Conservation (phyloP, 2,797 vertebrate species). For the Argyrosomus regius region DNA sequence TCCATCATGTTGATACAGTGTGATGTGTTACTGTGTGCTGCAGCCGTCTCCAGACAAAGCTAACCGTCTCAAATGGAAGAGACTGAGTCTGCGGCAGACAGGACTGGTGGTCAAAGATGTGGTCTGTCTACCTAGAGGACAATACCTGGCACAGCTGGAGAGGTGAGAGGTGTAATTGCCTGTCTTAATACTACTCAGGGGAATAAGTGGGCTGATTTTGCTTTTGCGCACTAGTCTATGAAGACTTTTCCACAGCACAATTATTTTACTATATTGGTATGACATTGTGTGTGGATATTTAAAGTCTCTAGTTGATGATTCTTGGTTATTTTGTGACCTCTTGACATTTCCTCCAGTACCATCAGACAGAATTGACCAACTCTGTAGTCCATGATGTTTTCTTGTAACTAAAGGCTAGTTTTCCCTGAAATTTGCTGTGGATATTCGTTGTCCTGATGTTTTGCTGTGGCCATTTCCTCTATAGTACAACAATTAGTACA, state of each 20-base stretch:
- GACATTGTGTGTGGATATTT: neutral
- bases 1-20: neutral
- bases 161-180: constrained; percentile 48
- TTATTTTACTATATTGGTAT: no score
- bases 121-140: constrained; percentile 69
- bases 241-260: neutral
- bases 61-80: constrained; percentile 68
- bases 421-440: no score
- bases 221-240: no score
- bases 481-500: no score
- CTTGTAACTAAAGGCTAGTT: no score
- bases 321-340: neutral
- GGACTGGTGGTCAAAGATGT: constrained; percentile 80
- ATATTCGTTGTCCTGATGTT: no score
- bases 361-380: no score
- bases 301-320: neutral
- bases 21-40: neutral
- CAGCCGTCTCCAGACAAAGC: constrained; percentile 29
- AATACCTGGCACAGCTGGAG: constrained; percentile 52
- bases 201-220: no score
- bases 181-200: no score
- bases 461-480: no score
- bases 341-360: no score
- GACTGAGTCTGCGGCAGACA: constrained; percentile 18
- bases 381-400: no score